Base-by-base conservation (phyloP, 1,140 invertebrate species). In the Pomacea maculata region DNA sequence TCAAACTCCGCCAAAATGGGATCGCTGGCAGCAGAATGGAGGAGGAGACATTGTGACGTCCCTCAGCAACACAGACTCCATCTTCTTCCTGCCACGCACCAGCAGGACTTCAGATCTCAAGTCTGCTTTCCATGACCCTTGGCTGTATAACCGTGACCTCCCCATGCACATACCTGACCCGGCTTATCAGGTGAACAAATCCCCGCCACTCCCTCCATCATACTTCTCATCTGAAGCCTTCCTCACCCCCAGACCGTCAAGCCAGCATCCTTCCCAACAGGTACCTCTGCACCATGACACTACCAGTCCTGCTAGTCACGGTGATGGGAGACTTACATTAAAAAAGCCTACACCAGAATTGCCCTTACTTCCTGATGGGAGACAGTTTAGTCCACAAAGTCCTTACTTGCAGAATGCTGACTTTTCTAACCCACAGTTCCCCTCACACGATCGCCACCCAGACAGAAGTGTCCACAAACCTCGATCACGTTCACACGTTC, bases 1-100 rank as follows among this genome's bases (percentile, higher is more conserved):
- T 85, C 79, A 88, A 87, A 77, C 84, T 86, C 34, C 84, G 86
- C 55, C 87, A 87, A 84, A 88, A 88, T 80, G 87, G 87, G 84
- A 85, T 86, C 83, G 85, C 75, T 83, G 83, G 85, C 78, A 84
- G 70, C 80, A 83, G 80, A 78, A 83, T 86, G 84, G 84, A 86
- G 75, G 87, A 88, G 82, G 85, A 87, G 83, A 86, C 86, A 25
- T 85, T 88, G 76, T 88, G 84, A 88, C 82, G 74, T 79, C 79
- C 4, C 75, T 79, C 29, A 70, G 76, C 63, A 80, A 82, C 68
- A 82, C 76, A 6, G 84, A 84, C 80, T 70, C 63, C 68, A 83
- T 88, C 17, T 88, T 86, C 82, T 82, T 88, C 68, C 75, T 87
- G 75, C 87, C 87, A 25, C 82, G 83, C n/a, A 80, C 85, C 67